Conservation (phyloP, 2,113 vertebrate genomes). For the Nannospalax galili region DNA sequence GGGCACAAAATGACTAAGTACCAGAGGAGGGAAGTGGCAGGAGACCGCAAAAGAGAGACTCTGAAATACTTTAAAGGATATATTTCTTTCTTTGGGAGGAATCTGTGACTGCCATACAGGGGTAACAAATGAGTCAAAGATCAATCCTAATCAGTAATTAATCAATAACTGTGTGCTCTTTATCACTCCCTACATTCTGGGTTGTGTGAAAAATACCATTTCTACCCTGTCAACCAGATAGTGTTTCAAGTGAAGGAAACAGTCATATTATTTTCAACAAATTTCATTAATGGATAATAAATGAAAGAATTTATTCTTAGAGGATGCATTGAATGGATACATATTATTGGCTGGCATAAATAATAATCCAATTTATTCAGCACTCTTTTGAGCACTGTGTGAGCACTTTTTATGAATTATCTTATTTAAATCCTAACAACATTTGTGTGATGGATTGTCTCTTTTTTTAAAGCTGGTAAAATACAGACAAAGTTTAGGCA, state of each 20-base stretch:
- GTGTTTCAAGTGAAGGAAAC: background rate
- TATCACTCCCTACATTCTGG: background rate
- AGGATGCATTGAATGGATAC: background rate
- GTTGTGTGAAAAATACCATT: background rate
- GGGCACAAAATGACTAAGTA: background rate
- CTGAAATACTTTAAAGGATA: slow-evolving; percentile 35
- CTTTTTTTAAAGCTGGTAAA: background rate
- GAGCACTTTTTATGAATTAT: background rate
- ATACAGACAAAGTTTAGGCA: background rate
- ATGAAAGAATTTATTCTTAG: background rate
- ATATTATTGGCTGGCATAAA: background rate
- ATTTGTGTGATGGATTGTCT: background rate
- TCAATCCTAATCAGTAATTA: slow-evolving; percentile 42
- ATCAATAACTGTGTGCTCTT: background rate
- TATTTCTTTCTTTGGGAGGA: slow-evolving; percentile 8
- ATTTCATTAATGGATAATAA: slow-evolving; percentile 1
- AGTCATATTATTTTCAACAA: background rate
- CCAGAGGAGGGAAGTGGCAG: slow-evolving; percentile 4
- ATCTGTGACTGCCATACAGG: background rate
- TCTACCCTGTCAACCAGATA: background rate
- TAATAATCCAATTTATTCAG: background rate
- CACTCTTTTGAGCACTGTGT: background rate
- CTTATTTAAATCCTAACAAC: background rate
- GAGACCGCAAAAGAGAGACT: background rate
- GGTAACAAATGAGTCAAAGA: slow-evolving; percentile 22